Conservation (phyloP, 2,113 vertebrate genomes). For the Anthoscopus minutus region DNA sequence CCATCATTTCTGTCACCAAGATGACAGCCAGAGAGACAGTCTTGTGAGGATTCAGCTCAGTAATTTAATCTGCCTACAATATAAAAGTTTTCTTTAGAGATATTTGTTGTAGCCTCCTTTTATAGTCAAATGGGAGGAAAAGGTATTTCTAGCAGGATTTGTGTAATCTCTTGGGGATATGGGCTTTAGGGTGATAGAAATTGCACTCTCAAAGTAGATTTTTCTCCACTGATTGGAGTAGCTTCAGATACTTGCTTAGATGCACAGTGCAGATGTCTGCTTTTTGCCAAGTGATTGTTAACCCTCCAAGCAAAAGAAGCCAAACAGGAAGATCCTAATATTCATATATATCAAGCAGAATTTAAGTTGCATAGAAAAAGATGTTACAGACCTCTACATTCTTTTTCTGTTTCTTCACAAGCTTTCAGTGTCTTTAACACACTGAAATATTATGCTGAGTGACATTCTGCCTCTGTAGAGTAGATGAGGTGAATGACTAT, state of each 20-base stretch:
- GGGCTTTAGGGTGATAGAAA: not conserved
- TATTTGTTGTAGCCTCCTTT: not conserved
- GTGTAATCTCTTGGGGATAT: not conserved
- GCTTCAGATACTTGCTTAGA: not conserved
- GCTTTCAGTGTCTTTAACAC: not conserved
- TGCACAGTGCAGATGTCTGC: not conserved
- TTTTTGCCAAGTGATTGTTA: not conserved
- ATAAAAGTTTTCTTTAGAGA: not conserved
- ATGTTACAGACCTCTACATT: not conserved
- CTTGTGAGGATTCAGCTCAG: not conserved
- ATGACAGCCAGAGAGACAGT: constrained; percentile 18
- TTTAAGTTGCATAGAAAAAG: not conserved
- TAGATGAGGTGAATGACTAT: not conserved
- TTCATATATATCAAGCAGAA: not conserved
- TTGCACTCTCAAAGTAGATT: not conserved
- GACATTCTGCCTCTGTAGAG: not conserved
- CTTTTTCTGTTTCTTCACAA: not conserved
- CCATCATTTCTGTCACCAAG: not conserved
- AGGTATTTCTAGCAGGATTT: not conserved
- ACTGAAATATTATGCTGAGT: not conserved
- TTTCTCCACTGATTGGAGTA: not conserved
- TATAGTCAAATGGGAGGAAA: not conserved
- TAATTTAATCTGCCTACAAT: not conserved
- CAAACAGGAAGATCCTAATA: not conserved
- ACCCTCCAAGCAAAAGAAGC: not conserved